A percentile compares a stretch with the other conserved stretches of the same genome.
Conservation (phyloP, 2,888 invertebrate species). For the Camponotus fellah region DNA sequence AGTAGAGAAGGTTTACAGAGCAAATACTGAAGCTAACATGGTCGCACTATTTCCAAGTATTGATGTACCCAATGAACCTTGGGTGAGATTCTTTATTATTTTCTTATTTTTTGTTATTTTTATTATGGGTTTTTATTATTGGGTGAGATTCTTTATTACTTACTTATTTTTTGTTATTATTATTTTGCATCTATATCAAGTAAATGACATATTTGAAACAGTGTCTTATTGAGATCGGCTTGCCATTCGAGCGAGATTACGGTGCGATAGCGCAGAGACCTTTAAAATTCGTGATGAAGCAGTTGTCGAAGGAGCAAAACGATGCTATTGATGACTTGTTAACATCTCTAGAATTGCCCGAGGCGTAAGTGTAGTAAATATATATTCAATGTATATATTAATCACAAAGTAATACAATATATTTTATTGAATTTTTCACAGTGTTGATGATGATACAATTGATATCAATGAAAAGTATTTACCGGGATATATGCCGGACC, state of each 20-base stretch:
- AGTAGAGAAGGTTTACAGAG: conserved; percentile 69
- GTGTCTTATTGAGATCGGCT: conserved; percentile 62
- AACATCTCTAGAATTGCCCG: conserved; percentile 38
- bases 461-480: conserved; percentile 60
- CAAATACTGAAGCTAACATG: conserved; percentile 68
- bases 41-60: conserved; percentile 73
- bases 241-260: conserved; percentile 60
- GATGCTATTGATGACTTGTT: conserved; percentile 44
- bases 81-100: conserved; percentile 66
- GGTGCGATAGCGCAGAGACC: conserved; percentile 53
- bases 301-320: conserved; percentile 56
- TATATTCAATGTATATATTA: background rate
- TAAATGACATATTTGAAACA: conserved; percentile 6
- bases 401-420: background rate
- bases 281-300: conserved; percentile 47
- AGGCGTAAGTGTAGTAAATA: conserved; percentile 9
- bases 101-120: background rate
- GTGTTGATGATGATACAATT: conserved; percentile 13
- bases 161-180: background rate
- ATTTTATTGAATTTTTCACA: conserved; percentile 9
- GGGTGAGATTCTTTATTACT: conserved; percentile 66
- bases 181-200: too few species aligned
- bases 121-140: conserved; percentile 3
- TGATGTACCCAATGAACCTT: conserved; percentile 69
- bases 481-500: conserved; percentile 73